A percentile compares a stretch with the other conserved stretches of the same genome.
Conservation (phyloP, 2,113 vertebrate species). For the Bubalus kerabau region DNA sequence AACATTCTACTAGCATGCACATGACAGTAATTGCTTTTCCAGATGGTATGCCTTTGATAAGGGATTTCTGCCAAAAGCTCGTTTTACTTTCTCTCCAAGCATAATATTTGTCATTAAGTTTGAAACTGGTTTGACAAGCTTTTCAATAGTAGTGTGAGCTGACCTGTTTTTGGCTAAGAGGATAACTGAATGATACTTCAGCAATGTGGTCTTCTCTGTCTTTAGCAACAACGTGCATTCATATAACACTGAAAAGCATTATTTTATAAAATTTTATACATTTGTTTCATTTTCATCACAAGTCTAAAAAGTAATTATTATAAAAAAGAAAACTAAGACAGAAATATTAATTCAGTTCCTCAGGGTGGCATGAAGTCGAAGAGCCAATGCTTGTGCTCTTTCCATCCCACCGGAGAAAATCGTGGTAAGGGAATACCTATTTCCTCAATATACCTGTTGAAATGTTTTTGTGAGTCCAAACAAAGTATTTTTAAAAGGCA, state of each 20-base stretch:
- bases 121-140: conserved; percentile 72
- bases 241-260: not conserved
- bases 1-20: conserved; percentile 19
- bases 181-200: conserved; percentile 4
- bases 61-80: conserved; percentile 65
- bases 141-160: conserved; percentile 18
- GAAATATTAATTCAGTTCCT: not conserved
- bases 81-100: conserved; percentile 68
- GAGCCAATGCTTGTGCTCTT: not conserved
- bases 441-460: not conserved
- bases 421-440: not conserved
- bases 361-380: not conserved
- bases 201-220: not conserved
- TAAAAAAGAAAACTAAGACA: conserved; percentile 8
- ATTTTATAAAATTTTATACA: not conserved
- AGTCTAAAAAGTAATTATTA: conserved; percentile 9
- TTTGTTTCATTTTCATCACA: conserved; percentile 20
- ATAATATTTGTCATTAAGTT: conserved; percentile 70
- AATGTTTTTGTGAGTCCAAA: conserved; percentile 5
- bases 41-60: conserved; percentile 65
- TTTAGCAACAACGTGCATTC: conserved; percentile 29
- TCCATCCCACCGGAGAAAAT: not conserved
- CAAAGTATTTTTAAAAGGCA: conserved; percentile 8
- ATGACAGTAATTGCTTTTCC: conserved; percentile 61
- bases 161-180: conserved; percentile 42